Base-by-base conservation (phyloP, 1,140 invertebrate species). In the Cheumatopsyche charites region DNA sequence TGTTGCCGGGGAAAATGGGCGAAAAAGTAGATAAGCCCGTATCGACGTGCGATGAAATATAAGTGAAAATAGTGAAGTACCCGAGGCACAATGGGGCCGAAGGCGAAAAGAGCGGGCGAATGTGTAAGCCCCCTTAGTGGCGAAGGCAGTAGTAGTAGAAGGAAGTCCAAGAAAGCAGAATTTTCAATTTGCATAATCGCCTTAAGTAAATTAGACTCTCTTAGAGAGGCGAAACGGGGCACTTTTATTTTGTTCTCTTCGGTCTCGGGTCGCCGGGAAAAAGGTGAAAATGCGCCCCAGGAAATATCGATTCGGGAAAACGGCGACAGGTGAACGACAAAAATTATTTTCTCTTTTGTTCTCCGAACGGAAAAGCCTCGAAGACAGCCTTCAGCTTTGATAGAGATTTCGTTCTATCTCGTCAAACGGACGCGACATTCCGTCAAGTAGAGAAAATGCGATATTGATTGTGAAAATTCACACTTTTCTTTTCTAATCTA, bases 161-260 rank as follows among this genome's bases (percentile, higher is more conserved):
- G 29, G 52, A 72, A 67, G 63, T 67, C 47, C 61, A 62, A 65
- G 52, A 66, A 73, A 70, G 73, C 69, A 67, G 65, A 66, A 61
- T 74, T 74, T 74, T 74, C 73, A 74, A 74, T 74, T 71, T 74
- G 61, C 73, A 74, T 74, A 74, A 74, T 74, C 73, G 73, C 65
- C 73, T 71, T 74, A 74, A 74, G 73, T 74, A 74, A 74, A 74
- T 74, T 74, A 74, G 73, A 71, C 61, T 63, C 49, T 70, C 21
- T 26, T 58, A 58, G 47, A 69, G 47, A 66, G 66, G 47, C 66
- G 66, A 29, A 36, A 12, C 17, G 66, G 47, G 29, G 66, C 66
- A 68, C 55, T 68, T 68, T 55, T 49, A 55, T 68, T 68, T 55
- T 47, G 63, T 66, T 66, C 58, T 52, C 29, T n/a, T 15, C 15